Base-by-base conservation (phyloP, 2,888 invertebrate genomes). In the Ophioninae sp. region DNA sequence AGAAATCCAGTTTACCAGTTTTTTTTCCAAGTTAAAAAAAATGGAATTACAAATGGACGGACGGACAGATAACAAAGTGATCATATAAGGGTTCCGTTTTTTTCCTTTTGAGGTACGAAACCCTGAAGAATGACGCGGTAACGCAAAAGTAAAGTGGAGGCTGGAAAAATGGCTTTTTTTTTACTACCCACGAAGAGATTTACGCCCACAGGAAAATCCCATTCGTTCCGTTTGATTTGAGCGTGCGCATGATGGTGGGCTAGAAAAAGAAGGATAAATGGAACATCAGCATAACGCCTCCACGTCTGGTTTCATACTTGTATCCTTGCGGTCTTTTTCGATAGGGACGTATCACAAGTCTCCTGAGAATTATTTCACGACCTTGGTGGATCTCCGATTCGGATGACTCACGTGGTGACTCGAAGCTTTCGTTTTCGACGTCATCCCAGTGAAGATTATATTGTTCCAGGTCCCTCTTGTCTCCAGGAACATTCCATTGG, bases 341-440 rank as follows among this genome's bases (percentile, higher is more conserved):
- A 62, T 62, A 44, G n/a, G 69, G 21, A 37, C 23, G 65, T 41
- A 70, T 65, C 39, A 65, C 70, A 59, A 65, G 65, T 72, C 81
- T 59, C 81, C 20, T 61, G 81, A 72, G 76, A 44, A 69, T 70
- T 61, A 70, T 59, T 44, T 50, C 57, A 13, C 64, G 61, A 30
- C 72, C 72, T 72, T 41, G 65, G 41, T 59, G 39, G 64, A 41
- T 72, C 69, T 17, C 37, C 62, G 64, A 41, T 59, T 62, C 30
- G 50, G 62, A 62, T 50, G n/a, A n/a, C n/a, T 65, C 30, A 20
- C 23, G 21, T n/a, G 30, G 73, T 61, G 61, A 30, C 20, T 59
- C 21, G 61, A 44, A 68, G 68, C 10, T 37, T 67, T 79, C 39
- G 73, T 69, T 50, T 73, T 76, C 57, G 17, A 17, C 21, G 10